Evolutionary conservation across 2,888 invertebrate genomes (phyloP), one percentile per base, ranked within the genome.

Genomic region (Caprella mutica): DNA sequence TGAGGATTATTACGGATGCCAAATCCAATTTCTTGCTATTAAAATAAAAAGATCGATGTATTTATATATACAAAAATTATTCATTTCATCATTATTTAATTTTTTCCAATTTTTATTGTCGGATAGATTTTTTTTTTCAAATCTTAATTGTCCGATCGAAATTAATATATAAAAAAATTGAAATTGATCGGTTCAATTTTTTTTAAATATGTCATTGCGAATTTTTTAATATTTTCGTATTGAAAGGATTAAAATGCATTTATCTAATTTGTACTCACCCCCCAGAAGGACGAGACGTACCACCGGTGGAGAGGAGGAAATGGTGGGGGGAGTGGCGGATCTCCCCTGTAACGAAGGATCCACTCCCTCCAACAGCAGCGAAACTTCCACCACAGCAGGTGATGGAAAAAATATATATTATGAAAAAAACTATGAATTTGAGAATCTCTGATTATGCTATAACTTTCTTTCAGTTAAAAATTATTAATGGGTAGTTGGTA

Each of bases 351-450:
- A 55, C 21, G 55, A 46, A 3, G 55, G 30, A 17, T 55, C 55
- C 5, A 55, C 55, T 1, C 55, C 55, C 5, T 46, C 55, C 6
- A 55, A 46, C 35, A 55, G 55, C 24, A 55, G 55, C 19, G 55
- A 55, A 29, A 46, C 55, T 6, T 55, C 55, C 24, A 55, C 55
- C 8, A 43, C 35, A 17, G 55, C 46, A 9, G 48, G n/a, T n/a
- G n/a, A n/a, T n/a, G n/a, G n/a, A n/a, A n/a, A n/a, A n/a, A n/a
- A n/a, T n/a, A n/a, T n/a, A n/a, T n/a, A n/a, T n/a, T n/a, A n/a
- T n/a, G n/a, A n/a, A n/a, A n/a, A n/a, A n/a, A n/a, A n/a, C n/a
- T n/a, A n/a, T n/a, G n/a, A n/a, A n/a, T n/a, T n/a, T n/a, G n/a
- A n/a, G n/a, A n/a, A n/a, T n/a, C n/a, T n/a, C n/a, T n/a, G n/a